Percentiles rank a stretch among this genome's conserved stretches.
Conservation (phyloP, 2,797 vertebrate species). For the Setipinna tenuifilis region DNA sequence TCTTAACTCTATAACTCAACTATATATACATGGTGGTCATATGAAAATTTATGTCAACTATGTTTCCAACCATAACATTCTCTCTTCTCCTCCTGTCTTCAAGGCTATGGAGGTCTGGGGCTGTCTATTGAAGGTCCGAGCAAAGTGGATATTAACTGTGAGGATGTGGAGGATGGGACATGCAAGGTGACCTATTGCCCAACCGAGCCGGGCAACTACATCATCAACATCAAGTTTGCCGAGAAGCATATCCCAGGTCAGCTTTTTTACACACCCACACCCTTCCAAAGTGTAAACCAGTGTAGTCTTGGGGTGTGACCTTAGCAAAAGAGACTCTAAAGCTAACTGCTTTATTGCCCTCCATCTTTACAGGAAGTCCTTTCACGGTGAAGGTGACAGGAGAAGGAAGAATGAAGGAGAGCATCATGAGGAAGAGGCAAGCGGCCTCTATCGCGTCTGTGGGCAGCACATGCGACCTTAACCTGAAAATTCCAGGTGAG, state of each 20-base stretch:
- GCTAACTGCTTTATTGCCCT: not conserved
- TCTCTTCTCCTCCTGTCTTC: not conserved
- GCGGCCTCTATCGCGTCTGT: conserved; percentile 92
- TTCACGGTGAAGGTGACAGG: conserved; percentile 96
- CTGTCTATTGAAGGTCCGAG: conserved; percentile 95
- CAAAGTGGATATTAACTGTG: conserved; percentile 98
- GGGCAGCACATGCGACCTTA: conserved; percentile 95
- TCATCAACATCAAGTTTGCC: conserved; percentile 95
- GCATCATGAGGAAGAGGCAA: conserved; percentile 91
- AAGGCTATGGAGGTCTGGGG: conserved; percentile 93
- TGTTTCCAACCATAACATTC: not conserved
- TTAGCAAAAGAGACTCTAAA: not conserved
- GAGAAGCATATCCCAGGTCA: conserved; percentile 95
- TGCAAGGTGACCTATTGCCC: conserved; percentile 97
- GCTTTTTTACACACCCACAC: not conserved
- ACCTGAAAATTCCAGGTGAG: conserved; percentile 96
- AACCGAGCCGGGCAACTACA: conserved; percentile 94
- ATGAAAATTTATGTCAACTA: not conserved
- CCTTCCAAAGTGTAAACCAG: not conserved
- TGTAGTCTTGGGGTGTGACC: not conserved
- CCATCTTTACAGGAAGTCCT: conserved; percentile 83
- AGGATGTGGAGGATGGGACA: conserved; percentile 92
- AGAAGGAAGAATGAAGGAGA: conserved; percentile 95
- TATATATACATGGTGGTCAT: not conserved
- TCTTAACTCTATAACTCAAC: no score